phyloP scores from a whole-genome alignment of 2,113 vertebrate species.

The Myrmecophaga tridactyla region DNA sequence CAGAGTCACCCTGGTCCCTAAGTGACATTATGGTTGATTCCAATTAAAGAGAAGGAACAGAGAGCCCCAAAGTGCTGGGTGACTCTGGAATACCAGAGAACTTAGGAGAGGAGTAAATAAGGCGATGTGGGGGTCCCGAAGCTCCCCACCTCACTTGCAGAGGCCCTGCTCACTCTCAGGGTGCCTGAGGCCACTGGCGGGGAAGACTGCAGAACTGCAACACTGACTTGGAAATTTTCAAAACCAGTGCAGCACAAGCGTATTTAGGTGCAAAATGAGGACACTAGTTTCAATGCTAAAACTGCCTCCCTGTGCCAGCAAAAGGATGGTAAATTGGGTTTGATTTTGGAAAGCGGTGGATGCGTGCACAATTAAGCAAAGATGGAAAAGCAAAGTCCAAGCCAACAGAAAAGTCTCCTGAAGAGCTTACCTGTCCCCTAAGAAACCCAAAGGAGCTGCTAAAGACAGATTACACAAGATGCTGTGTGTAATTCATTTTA shows the following conservation, averaged over 20 bases:
- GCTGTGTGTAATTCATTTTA: rapidly evolving
- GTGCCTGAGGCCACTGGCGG: background rate
- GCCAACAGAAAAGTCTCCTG: background rate
- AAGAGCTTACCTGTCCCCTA: background rate
- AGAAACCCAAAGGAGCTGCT: background rate
- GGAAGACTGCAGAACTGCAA: background rate
- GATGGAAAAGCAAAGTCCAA: background rate
- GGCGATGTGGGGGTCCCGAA: background rate
- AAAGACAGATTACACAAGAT: background rate
- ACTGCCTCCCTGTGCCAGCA: background rate
- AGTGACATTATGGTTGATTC: background rate
- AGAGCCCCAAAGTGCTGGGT: background rate
- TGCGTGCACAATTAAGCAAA: background rate
- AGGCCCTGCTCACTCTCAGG: background rate
- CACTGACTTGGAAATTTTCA: background rate
- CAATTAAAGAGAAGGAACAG: background rate
- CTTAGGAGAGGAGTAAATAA: background rate
- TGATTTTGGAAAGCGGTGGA: background rate
- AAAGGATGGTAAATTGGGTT: background rate
- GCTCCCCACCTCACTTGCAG: background rate
- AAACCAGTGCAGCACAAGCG: background rate
- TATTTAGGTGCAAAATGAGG: background rate
- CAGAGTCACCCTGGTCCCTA: background rate
- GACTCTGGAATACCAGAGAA: background rate
- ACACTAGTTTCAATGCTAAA: background rate